phyloP scores from a whole-genome alignment of 2,797 vertebrate species.

The Poeciliopsis presidionis region DNA sequence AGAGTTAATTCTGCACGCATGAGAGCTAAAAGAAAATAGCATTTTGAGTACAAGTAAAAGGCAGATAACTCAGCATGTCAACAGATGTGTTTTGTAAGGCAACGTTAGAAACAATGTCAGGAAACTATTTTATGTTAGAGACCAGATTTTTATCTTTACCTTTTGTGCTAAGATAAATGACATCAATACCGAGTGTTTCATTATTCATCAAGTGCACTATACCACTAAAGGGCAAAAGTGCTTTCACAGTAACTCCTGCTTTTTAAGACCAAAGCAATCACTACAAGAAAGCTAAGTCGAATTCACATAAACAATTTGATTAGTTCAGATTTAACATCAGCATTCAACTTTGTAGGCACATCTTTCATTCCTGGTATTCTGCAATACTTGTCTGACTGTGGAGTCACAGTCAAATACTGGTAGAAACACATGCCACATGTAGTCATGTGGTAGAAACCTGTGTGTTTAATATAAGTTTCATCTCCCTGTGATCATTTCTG shows the following conservation, averaged over 20 bases:
- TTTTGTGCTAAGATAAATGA: neutral
- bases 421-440: no score
- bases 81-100: neutral
- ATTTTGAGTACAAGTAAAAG: neutral
- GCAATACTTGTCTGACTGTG: conserved; percentile 12
- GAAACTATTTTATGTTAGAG: neutral
- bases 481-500: conserved; percentile 37
- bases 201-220: neutral
- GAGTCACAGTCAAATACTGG: no score
- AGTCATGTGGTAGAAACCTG: conserved; percentile 10
- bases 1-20: neutral
- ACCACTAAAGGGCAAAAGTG: neutral
- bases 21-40: neutral
- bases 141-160: neutral
- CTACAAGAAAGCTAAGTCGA: conserved; percentile 15
- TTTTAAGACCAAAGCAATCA: conserved; percentile 10
- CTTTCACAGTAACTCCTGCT: conserved; percentile 4
- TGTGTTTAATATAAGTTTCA: conserved; percentile 43
- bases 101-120: neutral
- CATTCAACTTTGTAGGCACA: conserved; percentile 34
- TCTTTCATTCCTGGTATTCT: conserved; percentile 26
- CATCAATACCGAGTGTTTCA: conserved; percentile 1
- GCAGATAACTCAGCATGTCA: neutral
- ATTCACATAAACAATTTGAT: conserved; percentile 27
- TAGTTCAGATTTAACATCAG: conserved; percentile 35